These are phyloP conservation scores for Apantesis nais DNA, from an alignment of 2,888 invertebrate species.

Conservation along the genomic window DNA sequence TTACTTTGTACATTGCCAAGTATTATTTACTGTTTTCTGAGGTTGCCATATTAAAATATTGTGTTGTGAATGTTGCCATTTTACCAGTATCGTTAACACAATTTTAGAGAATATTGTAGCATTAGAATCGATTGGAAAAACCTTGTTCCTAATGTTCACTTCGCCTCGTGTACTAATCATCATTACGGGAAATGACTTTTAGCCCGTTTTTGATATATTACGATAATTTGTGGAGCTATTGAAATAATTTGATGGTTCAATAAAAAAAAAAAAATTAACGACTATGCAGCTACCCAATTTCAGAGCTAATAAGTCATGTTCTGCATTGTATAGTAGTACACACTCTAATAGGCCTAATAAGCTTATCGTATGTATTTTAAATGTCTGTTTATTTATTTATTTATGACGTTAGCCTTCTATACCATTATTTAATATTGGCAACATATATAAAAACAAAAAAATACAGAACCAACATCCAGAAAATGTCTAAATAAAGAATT, in stretches of 20 bases:
- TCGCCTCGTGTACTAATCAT: conserved; percentile 40
- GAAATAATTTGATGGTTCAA: background rate
- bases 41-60: background rate
- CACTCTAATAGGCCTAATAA: conserved; percentile 52
- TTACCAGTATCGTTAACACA: conserved; percentile 41
- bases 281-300: background rate
- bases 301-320: conserved; percentile 19
- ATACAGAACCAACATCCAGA: background rate
- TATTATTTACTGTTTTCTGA: background rate
- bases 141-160: conserved; percentile 58
- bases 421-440: conserved; percentile 27
- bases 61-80: conserved; percentile 22
- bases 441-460: conserved; percentile 14
- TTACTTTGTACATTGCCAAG: too few species aligned
- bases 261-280: background rate
- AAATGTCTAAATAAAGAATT: background rate
- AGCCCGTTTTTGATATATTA: background rate
- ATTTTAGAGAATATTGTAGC: conserved; percentile 50
- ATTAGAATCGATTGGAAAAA: conserved; percentile 65
- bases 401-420: conserved; percentile 19
- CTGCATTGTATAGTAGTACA: conserved; percentile 37
- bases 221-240: background rate
- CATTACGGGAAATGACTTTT: conserved; percentile 29
- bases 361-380: conserved; percentile 37
- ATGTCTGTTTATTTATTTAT: conserved; percentile 23